These are phyloP conservation scores for Atta colombica DNA, from an alignment of 1,140 invertebrate species.

Conservation along the genomic window DNA sequence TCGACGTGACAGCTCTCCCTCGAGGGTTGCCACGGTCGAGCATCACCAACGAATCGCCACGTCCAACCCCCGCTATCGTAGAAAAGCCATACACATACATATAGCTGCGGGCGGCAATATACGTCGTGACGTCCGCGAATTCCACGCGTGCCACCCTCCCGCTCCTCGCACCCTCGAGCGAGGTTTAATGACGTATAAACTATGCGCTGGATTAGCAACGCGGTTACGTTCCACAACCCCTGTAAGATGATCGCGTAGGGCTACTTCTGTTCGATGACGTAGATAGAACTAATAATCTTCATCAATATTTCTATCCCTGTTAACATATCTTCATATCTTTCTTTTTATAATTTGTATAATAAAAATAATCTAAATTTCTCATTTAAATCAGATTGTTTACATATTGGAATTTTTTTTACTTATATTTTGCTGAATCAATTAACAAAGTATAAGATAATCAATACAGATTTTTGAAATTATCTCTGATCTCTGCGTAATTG, in stretches of 20 bases:
- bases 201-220: slow-evolving; percentile 85
- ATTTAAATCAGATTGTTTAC: neutral
- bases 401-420: no score
- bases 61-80: slow-evolving; percentile 52
- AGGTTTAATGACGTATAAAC: slow-evolving; percentile 86
- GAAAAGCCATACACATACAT: slow-evolving; percentile 61
- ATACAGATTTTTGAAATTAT: neutral
- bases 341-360: neutral
- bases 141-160: slow-evolving; percentile 81
- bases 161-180: slow-evolving; percentile 71
- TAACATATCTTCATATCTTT: neutral
- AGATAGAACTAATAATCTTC: slow-evolving; percentile 52
- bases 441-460: neutral
- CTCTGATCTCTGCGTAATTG: neutral
- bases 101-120: slow-evolving; percentile 80
- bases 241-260: slow-evolving; percentile 67
- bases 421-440: neutral
- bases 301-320: slow-evolving; percentile 18
- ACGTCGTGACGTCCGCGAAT: slow-evolving; percentile 84
- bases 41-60: slow-evolving; percentile 58
- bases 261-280: slow-evolving; percentile 67
- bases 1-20: slow-evolving; percentile 83
- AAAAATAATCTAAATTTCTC: neutral
- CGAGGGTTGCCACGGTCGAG: slow-evolving; percentile 76
- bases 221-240: slow-evolving; percentile 65